Percentiles rank a stretch among this genome's conserved stretches.
Conservation (phyloP, 2,113 vertebrate species). For the Ailuropoda melanoleuca region DNA sequence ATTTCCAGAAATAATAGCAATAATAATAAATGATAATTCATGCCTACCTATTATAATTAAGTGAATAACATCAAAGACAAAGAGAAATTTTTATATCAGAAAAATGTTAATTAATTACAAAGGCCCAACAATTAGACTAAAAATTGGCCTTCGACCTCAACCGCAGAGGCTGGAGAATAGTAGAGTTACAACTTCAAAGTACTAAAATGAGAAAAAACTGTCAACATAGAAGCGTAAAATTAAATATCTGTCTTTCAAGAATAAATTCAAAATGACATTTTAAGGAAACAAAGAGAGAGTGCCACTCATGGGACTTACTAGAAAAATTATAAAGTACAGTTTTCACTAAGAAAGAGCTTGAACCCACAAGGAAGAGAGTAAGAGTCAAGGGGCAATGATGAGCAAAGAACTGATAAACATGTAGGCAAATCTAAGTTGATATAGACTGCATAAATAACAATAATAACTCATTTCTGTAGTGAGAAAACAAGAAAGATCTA, state of each 20-base stretch:
- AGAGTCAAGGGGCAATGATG: not conserved
- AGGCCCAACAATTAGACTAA: not conserved
- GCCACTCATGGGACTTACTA: not conserved
- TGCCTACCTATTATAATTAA: not conserved
- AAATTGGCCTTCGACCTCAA: not conserved
- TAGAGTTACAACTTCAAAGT: not conserved
- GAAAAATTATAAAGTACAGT: not conserved
- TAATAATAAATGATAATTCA: not conserved
- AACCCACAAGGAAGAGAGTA: not conserved
- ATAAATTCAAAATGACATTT: not conserved
- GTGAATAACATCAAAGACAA: not conserved
- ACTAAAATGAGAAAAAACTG: not conserved
- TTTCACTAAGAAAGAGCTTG: not conserved
- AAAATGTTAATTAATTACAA: not conserved
- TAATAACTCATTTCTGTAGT: not conserved
- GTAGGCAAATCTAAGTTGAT: not conserved
- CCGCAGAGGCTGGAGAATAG: not conserved
- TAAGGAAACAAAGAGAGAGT: not conserved
- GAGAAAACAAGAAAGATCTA: not conserved
- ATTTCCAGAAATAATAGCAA: not conserved
- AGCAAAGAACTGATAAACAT: not conserved
- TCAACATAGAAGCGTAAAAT: not conserved
- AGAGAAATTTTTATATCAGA: not conserved
- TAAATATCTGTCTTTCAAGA: not conserved
- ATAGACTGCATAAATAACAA: not conserved